Evolutionary conservation across 2,113 vertebrate species (phyloP).

Genomic region (Plotosus lineatus): DNA sequence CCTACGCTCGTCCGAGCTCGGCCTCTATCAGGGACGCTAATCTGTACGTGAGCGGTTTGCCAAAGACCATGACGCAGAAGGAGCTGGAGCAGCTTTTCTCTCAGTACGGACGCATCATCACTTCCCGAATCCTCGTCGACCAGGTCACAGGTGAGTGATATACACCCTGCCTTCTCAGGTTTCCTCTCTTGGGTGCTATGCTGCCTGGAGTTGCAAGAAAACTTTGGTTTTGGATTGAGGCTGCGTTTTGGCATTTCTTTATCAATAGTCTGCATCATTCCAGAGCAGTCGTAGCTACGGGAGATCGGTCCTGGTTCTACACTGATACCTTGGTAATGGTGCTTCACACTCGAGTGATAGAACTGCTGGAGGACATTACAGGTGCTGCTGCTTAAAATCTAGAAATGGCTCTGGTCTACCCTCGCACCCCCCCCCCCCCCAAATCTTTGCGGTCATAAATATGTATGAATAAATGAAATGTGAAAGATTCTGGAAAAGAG

Average conservation of each 20-base stretch:
- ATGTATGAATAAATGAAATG: slow-evolving; percentile 71
- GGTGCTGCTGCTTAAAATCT: slow-evolving; percentile 65
- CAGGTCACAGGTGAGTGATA: slow-evolving; percentile 93
- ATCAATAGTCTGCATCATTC: no score
- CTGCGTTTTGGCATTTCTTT: no score
- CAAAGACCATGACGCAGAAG: slow-evolving; percentile 97
- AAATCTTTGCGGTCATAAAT: slow-evolving; percentile 77
- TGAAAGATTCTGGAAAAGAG: slow-evolving; percentile 69
- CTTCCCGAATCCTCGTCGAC: slow-evolving; percentile 96
- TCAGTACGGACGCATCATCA: slow-evolving; percentile 97
- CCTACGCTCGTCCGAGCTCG: slow-evolving; percentile 95
- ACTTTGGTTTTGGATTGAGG: no score
- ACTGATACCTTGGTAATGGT: slow-evolving; percentile 10
- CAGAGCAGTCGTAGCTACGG: background rate
- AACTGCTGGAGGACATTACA: slow-evolving; percentile 63
- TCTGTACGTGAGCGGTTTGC: slow-evolving; percentile 95
- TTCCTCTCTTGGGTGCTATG: no score
- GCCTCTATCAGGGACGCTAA: slow-evolving; percentile 99
- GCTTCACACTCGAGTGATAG: slow-evolving; percentile 24
- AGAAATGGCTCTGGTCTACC: slow-evolving; percentile 73
- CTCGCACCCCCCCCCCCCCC: slow-evolving; percentile 47
- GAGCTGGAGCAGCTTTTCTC: slow-evolving; percentile 97
- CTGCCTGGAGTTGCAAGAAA: no score
- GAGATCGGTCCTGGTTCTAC: slow-evolving; percentile 24
- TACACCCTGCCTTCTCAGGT: background rate